Percentiles rank a stretch among this genome's conserved stretches.
These are phyloP conservation scores for Papilio dardanus DNA, from an alignment of 1,140 invertebrate species.

Conservation along the genomic window DNA sequence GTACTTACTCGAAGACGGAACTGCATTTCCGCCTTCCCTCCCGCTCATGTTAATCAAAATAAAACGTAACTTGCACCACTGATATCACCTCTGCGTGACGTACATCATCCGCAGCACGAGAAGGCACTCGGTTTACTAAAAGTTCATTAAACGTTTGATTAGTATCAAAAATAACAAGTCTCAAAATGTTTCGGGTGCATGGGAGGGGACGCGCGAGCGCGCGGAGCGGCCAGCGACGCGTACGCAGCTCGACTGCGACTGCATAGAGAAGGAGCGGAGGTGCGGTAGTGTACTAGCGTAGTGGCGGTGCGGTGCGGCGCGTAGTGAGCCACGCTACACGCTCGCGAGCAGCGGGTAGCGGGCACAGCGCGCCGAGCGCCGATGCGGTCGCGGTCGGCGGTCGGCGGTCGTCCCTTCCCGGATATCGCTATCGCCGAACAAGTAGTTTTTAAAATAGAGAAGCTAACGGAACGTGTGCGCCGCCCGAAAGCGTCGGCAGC, in stretches of 20 bases:
- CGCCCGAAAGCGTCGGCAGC: constrained; percentile 75
- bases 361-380: constrained; percentile 53
- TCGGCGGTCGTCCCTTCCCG: constrained; percentile 70
- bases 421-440: constrained; percentile 66
- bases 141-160: constrained; percentile 58
- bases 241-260: constrained; percentile 79
- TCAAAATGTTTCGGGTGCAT: constrained; percentile 67
- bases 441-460: constrained; percentile 81
- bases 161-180: constrained; percentile 56
- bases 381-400: constrained; percentile 57
- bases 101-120: constrained; percentile 69
- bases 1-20: constrained; percentile 79
- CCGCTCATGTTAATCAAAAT: constrained; percentile 77
- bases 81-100: constrained; percentile 75
- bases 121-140: constrained; percentile 64
- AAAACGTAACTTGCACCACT: constrained; percentile 68
- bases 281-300: constrained; percentile 32
- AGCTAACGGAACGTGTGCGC: constrained; percentile 78
- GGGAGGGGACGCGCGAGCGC: constrained; percentile 69
- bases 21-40: constrained; percentile 80
- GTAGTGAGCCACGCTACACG: constrained; percentile 41
- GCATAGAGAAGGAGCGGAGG: constrained; percentile 73
- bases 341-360: background rate
- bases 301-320: constrained; percentile 46
- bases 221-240: constrained; percentile 72